A percentile compares a stretch with the other conserved stretches of the same genome.
Evolutionary conservation across 2,797 vertebrate species (phyloP).

Genomic region (Acomys russatus): DNA sequence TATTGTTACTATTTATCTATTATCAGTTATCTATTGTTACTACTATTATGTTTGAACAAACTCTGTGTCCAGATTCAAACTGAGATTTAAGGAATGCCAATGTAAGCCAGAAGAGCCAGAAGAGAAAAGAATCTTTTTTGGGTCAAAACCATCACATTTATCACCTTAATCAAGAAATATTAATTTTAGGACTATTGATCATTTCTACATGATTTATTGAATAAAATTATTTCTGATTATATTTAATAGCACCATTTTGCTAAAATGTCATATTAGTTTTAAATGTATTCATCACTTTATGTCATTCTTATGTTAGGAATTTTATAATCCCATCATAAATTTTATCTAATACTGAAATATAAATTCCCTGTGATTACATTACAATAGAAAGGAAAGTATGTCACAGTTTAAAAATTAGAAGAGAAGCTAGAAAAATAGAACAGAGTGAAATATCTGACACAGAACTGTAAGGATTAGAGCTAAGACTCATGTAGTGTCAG

Average conservation of each 20-base stretch:
- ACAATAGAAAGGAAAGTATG: not conserved
- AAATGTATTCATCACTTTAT: accelerated
- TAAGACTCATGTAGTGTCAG: not conserved
- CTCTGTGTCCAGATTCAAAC: not conserved
- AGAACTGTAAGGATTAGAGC: not conserved
- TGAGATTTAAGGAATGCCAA: not conserved
- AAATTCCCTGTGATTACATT: not conserved
- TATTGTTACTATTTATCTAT: not conserved
- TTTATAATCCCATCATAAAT: not conserved
- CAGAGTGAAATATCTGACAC: not conserved
- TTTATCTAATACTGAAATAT: not conserved
- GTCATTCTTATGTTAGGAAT: not conserved
- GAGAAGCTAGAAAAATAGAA: not conserved
- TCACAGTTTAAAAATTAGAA: not conserved
- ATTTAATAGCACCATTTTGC: not conserved
- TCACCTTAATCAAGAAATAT: not conserved
- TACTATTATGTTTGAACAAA: not conserved
- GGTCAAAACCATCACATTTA: not conserved
- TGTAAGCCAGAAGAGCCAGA: not conserved
- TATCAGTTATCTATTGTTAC: not conserved
- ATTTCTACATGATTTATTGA: not conserved
- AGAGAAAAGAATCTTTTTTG: not conserved
- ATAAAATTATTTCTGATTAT: not conserved
- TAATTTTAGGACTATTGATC: not conserved
- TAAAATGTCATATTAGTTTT: not conserved